Conservation (phyloP, 2,113 vertebrate genomes). For the Neopipo cinnamomea region DNA sequence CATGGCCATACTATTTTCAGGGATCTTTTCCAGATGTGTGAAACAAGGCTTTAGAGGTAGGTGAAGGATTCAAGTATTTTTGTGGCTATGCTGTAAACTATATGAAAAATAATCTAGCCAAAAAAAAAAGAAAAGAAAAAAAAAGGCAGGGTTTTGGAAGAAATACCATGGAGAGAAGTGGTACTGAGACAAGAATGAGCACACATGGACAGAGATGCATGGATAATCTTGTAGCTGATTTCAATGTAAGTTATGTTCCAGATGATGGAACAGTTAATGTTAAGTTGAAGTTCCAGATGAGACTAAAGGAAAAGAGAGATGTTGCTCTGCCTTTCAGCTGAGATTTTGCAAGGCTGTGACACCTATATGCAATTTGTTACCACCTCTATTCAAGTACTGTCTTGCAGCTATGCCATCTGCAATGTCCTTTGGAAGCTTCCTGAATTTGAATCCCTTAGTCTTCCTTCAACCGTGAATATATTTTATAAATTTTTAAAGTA, state of each 20-base stretch:
- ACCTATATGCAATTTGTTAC: background rate
- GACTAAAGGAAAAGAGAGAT: background rate
- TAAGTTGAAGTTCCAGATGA: background rate
- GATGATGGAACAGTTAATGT: too few species aligned
- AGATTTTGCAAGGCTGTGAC: background rate
- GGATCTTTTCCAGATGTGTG: background rate
- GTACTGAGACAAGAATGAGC: background rate
- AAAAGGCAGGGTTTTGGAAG: background rate
- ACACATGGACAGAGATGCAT: background rate
- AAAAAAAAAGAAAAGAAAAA: background rate
- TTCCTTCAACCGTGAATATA: background rate
- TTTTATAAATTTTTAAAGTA: background rate
- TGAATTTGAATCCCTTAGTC: background rate
- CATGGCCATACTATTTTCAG: background rate
- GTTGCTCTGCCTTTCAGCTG: background rate
- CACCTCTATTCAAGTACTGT: background rate
- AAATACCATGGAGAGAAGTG: background rate
- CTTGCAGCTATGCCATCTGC: background rate
- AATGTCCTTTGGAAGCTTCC: background rate
- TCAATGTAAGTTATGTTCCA: background rate
- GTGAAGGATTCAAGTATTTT: background rate
- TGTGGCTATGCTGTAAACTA: background rate
- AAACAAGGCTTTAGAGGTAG: background rate
- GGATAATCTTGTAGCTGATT: background rate
- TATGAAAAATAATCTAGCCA: background rate